These are phyloP conservation scores for Phoenicopterus ruber DNA, from an alignment of 2,113 vertebrate genomes.

Conservation along the genomic window DNA sequence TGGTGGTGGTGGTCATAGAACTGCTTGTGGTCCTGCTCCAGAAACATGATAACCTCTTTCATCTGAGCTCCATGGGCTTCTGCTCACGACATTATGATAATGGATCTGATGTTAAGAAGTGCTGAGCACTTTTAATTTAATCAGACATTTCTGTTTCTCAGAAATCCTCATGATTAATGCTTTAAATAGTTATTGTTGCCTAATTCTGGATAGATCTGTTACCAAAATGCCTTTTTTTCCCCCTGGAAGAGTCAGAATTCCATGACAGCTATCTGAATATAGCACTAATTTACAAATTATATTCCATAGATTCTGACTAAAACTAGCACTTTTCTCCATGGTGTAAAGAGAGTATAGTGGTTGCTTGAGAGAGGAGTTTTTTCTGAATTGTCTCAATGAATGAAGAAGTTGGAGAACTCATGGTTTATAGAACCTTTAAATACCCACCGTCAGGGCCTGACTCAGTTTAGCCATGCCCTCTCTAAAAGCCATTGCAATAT, in stretches of 20 bases:
- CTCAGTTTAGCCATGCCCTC: not conserved
- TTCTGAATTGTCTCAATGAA: not conserved
- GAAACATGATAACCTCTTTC: not conserved
- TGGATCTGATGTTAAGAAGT: not conserved
- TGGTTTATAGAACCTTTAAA: not conserved
- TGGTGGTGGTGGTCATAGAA: not conserved
- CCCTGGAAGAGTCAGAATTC: not conserved
- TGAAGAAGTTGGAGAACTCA: not conserved
- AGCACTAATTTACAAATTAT: not conserved
- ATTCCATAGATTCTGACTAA: not conserved
- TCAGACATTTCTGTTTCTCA: not conserved
- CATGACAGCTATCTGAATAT: not conserved
- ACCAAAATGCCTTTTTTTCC: not conserved
- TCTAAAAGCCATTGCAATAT: not conserved
- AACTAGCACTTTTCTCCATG: not conserved
- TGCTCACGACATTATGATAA: not conserved
- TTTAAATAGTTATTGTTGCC: not conserved
- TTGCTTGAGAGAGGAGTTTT: not conserved
- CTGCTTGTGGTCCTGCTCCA: not conserved
- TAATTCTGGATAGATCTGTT: not conserved
- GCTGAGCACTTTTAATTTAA: not conserved
- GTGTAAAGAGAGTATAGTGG: not conserved
- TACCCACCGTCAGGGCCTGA: fast-evolving
- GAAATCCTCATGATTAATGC: not conserved
- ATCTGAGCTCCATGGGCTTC: not conserved